A percentile compares a stretch with the other conserved stretches of the same genome.
Conservation (phyloP, 2,888 invertebrate genomes). For the Cremastinae sp. region DNA sequence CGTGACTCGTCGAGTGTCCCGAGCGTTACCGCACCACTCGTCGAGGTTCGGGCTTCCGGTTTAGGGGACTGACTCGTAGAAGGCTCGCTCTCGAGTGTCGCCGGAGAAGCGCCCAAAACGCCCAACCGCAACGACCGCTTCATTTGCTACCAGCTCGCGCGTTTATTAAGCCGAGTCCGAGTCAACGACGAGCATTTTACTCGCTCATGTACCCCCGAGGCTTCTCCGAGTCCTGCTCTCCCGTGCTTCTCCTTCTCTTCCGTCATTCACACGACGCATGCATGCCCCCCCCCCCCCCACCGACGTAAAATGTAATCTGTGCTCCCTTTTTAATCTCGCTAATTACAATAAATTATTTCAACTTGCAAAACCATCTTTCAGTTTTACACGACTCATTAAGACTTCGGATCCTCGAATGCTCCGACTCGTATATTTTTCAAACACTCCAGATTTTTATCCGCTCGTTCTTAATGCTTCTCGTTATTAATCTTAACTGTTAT, state of each 20-base stretch:
- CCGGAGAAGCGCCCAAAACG: conserved; percentile 58
- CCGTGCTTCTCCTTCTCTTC: conserved; percentile 1
- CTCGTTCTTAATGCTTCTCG: too few relatives aligned
- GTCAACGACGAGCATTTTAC: conserved; percentile 38
- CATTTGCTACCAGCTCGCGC: conserved; percentile 59
- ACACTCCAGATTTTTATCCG: background rate
- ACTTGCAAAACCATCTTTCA: conserved; percentile 11
- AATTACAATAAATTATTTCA: conserved; percentile 32
- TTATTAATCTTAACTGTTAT: too few relatives aligned
- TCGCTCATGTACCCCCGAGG: conserved; percentile 1
- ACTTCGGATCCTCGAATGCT: background rate
- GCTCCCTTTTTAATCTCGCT: conserved; percentile 21
- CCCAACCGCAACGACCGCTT: conserved; percentile 54
- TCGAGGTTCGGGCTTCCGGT: conserved; percentile 27
- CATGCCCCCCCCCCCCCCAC: background rate
- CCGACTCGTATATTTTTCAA: background rate
- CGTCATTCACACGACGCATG: conserved; percentile 10
- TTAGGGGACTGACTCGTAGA: conserved; percentile 40
- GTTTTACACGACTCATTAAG: conserved; percentile 20
- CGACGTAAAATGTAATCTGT: background rate
- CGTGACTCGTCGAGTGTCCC: conserved; percentile 51
- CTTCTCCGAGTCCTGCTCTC: conserved; percentile 27
- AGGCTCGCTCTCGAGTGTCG: conserved; percentile 59
- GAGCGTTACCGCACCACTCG: conserved; percentile 33
- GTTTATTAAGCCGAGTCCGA: conserved; percentile 41